phyloP scores from a whole-genome alignment of 2,888 invertebrate genomes.

The Gryllus longicercus region DNA sequence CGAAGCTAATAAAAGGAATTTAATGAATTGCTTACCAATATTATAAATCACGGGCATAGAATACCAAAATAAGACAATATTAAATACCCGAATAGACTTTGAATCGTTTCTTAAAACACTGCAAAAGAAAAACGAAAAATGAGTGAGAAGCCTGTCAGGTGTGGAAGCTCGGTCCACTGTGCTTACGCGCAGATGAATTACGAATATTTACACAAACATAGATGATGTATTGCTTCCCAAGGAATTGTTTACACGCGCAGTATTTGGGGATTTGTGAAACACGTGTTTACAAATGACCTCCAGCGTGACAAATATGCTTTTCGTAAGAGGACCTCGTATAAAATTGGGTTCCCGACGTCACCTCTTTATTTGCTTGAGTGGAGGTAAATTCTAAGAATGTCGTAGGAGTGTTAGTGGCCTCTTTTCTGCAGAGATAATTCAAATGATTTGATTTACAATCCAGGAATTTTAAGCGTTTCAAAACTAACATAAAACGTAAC shows the following conservation, averaged over 20 bases:
- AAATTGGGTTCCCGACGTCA: neutral
- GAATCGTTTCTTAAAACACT: too few relatives aligned
- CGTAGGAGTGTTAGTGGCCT: neutral
- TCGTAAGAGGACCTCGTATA: neutral
- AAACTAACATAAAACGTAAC: too few relatives aligned
- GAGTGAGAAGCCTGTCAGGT: neutral
- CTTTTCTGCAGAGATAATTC: neutral
- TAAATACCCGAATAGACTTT: too few relatives aligned
- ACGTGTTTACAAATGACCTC: slow-evolving; percentile 10
- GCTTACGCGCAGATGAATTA: neutral
- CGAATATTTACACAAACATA: neutral
- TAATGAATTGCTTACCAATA: too few relatives aligned
- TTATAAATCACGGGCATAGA: too few relatives aligned
- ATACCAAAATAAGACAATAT: too few relatives aligned
- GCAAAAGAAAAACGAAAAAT: neutral
- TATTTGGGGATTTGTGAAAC: neutral
- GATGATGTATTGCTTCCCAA: neutral
- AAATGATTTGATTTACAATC: too few relatives aligned
- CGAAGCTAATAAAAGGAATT: too few relatives aligned
- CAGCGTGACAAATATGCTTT: neutral
- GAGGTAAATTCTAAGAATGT: neutral
- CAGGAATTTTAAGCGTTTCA: too few relatives aligned
- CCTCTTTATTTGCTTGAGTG: neutral
- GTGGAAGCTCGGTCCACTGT: neutral
- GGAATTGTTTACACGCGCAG: neutral